These are phyloP conservation scores for Maccullochella peelii DNA, from an alignment of 2,113 vertebrate species.

Conservation along the genomic window DNA sequence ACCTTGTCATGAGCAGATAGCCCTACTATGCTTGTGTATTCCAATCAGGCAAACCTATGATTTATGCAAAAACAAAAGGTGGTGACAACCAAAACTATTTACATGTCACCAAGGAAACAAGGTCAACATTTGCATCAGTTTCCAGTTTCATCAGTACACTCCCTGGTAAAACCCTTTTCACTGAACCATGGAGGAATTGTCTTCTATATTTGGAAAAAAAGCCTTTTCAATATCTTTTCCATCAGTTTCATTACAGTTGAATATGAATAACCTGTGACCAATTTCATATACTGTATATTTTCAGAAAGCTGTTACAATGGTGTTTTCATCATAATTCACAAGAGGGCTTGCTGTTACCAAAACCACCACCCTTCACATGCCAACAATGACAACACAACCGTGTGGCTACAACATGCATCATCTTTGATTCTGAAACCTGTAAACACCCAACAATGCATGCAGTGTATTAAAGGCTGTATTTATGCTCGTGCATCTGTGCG, in stretches of 20 bases:
- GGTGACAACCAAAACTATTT: conserved; percentile 57
- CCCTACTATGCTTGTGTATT: not conserved
- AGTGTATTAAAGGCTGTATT: not conserved
- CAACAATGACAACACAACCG: conserved; percentile 25
- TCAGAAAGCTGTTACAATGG: not conserved
- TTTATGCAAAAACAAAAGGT: conserved; percentile 54
- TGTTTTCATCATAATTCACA: conserved; percentile 33
- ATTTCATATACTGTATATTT: not conserved
- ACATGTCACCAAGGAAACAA: conserved; percentile 64
- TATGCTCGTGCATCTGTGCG: conserved; percentile 32
- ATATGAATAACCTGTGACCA: not conserved
- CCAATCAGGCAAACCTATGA: conserved; percentile 20
- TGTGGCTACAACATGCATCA: not conserved
- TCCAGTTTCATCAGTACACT: conserved; percentile 13
- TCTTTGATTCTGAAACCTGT: conserved; percentile 1
- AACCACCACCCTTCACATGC: conserved; percentile 14
- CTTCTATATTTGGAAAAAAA: not conserved
- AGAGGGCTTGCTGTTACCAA: conserved; percentile 38
- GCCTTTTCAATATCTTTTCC: not conserved
- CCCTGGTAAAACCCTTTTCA: conserved; percentile 14
- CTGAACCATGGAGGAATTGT: not conserved
- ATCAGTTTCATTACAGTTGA: not conserved
- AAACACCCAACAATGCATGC: conserved; percentile 25
- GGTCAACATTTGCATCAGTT: conserved; percentile 70
- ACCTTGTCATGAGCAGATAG: not conserved